Evolutionary conservation across 2,797 vertebrate genomes (phyloP).

Genomic region (Myiotriccus ornatus): DNA sequence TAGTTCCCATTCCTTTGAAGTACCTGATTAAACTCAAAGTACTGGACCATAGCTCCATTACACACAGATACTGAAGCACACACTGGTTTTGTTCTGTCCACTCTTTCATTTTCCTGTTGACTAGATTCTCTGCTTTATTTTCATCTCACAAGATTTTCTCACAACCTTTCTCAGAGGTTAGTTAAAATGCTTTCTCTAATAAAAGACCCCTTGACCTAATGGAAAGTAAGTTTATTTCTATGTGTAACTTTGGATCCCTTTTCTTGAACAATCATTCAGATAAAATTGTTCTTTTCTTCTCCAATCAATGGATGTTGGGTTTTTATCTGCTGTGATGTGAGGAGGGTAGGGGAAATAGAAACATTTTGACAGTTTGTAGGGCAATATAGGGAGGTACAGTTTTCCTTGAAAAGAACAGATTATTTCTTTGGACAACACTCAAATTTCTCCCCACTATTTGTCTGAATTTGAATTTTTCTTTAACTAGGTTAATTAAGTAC

Average conservation of each 20-base stretch:
- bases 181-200: background rate
- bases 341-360: background rate
- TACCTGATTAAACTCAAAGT: background rate
- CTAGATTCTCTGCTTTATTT: background rate
- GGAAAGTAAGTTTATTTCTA: background rate
- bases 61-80: background rate
- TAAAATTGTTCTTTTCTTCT: background rate
- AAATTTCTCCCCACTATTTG: background rate
- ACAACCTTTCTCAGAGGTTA: background rate
- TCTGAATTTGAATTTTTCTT: background rate
- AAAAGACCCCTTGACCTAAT: background rate
- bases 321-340: background rate
- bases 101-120: background rate
- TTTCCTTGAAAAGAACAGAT: background rate
- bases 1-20: background rate
- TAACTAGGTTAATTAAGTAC: background rate
- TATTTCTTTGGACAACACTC: background rate
- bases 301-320: background rate
- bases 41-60: background rate
- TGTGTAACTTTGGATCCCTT: background rate
- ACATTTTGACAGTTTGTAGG: background rate
- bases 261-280: background rate
- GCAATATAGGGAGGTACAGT: background rate
- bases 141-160: background rate
- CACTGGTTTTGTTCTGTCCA: background rate